A percentile compares a stretch with the other conserved stretches of the same genome.
phyloP scores from a whole-genome alignment of 2,797 vertebrate species.

The Myotis pilosus region DNA sequence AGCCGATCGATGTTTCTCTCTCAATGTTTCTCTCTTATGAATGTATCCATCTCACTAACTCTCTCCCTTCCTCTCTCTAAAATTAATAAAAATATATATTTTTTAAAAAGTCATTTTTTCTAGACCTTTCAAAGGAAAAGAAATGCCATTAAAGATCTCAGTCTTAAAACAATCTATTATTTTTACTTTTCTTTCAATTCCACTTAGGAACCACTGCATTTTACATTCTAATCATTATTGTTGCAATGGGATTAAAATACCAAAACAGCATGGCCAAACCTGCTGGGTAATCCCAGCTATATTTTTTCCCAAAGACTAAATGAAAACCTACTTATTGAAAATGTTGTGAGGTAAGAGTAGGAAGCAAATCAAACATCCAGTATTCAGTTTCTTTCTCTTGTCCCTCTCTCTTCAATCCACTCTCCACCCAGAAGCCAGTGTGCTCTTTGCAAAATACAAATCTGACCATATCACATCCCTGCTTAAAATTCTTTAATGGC shows the following conservation, averaged over 20 bases:
- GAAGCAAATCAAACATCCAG: neutral
- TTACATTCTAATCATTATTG: conserved; percentile 7
- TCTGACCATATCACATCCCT: neutral
- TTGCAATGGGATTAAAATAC: conserved; percentile 16
- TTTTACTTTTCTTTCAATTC: neutral
- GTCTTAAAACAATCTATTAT: conserved; percentile 18
- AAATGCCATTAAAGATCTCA: neutral
- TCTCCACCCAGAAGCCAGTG: neutral
- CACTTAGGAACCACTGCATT: neutral
- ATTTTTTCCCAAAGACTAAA: neutral
- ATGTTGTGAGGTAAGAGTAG: neutral
- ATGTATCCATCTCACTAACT: too few species aligned
- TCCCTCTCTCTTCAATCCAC: neutral
- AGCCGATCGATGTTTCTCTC: too few species aligned
- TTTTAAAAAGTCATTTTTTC: neutral
- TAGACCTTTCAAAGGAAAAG: neutral
- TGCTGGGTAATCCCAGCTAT: neutral
- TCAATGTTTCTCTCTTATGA: too few species aligned
- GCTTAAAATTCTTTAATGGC: neutral
- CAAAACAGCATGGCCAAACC: neutral
- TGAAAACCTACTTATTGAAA: neutral
- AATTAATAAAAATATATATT: too few species aligned
- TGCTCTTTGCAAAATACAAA: neutral
- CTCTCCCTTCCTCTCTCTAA: too few species aligned
- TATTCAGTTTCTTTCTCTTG: neutral